These are phyloP conservation scores for Enteromius anoplus DNA, from an alignment of 2,797 vertebrate genomes.

Conservation along the genomic window DNA sequence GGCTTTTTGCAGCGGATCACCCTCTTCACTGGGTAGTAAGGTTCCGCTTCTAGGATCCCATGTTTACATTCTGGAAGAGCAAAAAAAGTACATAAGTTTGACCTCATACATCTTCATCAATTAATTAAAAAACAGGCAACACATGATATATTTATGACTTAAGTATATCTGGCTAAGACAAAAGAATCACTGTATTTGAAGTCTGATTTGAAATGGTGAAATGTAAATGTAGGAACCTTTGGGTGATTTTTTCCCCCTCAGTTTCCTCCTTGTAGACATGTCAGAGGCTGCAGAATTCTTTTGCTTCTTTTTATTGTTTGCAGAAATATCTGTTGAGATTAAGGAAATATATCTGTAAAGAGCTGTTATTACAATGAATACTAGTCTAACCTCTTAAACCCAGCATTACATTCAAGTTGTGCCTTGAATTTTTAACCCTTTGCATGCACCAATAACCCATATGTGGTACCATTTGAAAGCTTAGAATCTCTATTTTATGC, in stretches of 20 bases:
- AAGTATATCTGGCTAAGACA: neutral
- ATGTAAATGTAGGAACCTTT: neutral
- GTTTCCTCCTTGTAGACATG: neutral
- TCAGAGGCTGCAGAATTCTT: neutral
- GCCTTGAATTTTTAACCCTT: too few relatives aligned
- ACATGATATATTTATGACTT: neutral
- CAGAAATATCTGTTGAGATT: neutral
- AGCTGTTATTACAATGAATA: constrained; percentile 7
- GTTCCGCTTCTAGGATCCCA: neutral
- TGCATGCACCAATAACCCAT: too few relatives aligned
- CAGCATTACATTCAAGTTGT: too few relatives aligned
- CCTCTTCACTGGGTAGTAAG: constrained; percentile 2
- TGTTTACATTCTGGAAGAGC: neutral
- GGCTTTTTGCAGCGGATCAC: constrained; percentile 9
- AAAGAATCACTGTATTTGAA: neutral
- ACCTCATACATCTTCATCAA: constrained; percentile 6
- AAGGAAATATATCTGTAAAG: neutral
- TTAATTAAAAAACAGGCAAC: neutral
- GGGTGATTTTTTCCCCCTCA: neutral
- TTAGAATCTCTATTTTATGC: too few relatives aligned
- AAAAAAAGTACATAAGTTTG: neutral
- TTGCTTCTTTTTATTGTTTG: neutral
- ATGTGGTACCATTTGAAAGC: too few relatives aligned
- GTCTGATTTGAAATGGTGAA: neutral
- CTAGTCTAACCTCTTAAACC: too few relatives aligned